phyloP scores from a whole-genome alignment of 2,797 vertebrate species.

The Myiotriccus ornatus region DNA sequence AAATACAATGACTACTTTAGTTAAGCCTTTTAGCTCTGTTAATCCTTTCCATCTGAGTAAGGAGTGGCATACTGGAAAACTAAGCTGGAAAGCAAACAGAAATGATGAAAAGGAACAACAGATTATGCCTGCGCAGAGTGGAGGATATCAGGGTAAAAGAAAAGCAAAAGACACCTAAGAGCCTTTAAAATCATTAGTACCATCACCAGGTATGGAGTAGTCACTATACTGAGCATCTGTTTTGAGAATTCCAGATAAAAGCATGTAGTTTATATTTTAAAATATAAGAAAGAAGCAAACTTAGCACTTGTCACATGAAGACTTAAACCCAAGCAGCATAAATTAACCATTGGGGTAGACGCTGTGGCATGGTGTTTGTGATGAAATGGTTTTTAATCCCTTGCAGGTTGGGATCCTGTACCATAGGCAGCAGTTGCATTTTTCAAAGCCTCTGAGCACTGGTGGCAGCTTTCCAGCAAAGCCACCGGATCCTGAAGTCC shows the following conservation, averaged over 20 bases:
- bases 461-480: neutral
- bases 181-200: neutral
- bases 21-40: slow-evolving; percentile 25
- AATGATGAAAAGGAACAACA: neutral
- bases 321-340: neutral
- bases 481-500: fast-evolving
- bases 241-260: neutral
- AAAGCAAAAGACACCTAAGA: neutral
- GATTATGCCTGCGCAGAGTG: neutral
- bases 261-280: neutral
- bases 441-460: neutral
- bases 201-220: neutral
- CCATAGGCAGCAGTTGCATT: neutral
- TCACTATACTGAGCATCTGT: neutral
- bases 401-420: neutral
- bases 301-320: neutral
- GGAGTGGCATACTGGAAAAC: neutral
- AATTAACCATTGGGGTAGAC: neutral
- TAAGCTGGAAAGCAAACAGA: slow-evolving; percentile 1
- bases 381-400: neutral
- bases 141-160: neutral
- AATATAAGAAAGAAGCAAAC: neutral
- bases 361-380: neutral
- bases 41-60: slow-evolving; percentile 12
- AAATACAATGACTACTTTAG: neutral